Evolutionary conservation across 1,140 invertebrate species (phyloP).

Genomic region (Portunus trituberculatus): DNA sequence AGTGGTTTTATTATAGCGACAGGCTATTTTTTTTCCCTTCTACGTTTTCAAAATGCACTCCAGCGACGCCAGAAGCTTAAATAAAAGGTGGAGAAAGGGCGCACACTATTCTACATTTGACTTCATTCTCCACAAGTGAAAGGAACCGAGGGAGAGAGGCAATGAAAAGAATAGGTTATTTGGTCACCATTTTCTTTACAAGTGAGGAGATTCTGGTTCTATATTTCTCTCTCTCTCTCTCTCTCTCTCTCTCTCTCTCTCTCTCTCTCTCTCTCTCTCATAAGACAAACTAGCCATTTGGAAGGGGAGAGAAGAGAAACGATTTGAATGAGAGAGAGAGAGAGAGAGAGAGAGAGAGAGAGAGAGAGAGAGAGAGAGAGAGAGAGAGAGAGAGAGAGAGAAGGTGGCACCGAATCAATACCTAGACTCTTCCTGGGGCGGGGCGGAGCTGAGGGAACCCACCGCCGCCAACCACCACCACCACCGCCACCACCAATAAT

Average conservation of each 20-base stretch:
- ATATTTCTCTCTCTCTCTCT: neutral
- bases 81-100: neutral
- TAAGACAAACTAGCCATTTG: neutral
- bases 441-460: neutral
- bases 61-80: neutral
- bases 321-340: neutral
- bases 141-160: neutral
- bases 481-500: neutral
- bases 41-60: neutral
- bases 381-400: constrained; percentile 43
- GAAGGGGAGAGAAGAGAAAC: neutral
- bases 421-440: neutral
- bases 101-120: too few species aligned
- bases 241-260: neutral
- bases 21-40: neutral
- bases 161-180: neutral
- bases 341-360: constrained; percentile 1
- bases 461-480: neutral
- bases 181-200: neutral
- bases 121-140: neutral
- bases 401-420: neutral
- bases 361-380: constrained; percentile 52
- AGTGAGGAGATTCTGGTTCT: neutral
- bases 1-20: neutral
- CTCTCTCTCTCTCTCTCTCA: neutral